Evolutionary conservation across 1,140 invertebrate genomes (phyloP).

Genomic region (Lucilia cuprina): DNA sequence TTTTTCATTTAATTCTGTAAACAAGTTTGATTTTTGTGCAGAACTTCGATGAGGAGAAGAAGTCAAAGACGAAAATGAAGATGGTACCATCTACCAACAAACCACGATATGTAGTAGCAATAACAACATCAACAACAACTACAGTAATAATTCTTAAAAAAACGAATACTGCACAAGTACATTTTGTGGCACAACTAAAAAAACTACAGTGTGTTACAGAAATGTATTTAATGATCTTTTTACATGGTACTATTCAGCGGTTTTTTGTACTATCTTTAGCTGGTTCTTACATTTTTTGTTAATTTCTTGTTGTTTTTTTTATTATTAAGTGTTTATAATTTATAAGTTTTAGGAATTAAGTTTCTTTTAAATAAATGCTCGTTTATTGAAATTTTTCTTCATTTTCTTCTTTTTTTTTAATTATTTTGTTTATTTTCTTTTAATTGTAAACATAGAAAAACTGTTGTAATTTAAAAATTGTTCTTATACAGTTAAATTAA

Average conservation of each 20-base stretch:
- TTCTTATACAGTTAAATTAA: no score
- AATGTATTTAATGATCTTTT: background rate
- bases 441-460: no score
- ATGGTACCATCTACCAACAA: background rate
- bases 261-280: no score
- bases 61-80: background rate
- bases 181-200: background rate
- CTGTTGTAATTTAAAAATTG: no score
- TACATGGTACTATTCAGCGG: background rate
- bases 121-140: background rate
- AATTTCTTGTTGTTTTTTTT: no score
- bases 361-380: background rate
- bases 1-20: background rate
- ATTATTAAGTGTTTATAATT: background rate
- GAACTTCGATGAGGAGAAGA: background rate
- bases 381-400: background rate
- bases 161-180: background rate
- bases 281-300: background rate
- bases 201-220: background rate
- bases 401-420: no score
- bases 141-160: background rate
- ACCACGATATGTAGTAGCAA: no score
- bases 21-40: constrained; percentile 33
- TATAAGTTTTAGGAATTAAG: background rate
- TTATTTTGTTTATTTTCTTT: no score